Evolutionary conservation across 2,113 vertebrate species (phyloP).

Genomic region (Columbina picui): DNA sequence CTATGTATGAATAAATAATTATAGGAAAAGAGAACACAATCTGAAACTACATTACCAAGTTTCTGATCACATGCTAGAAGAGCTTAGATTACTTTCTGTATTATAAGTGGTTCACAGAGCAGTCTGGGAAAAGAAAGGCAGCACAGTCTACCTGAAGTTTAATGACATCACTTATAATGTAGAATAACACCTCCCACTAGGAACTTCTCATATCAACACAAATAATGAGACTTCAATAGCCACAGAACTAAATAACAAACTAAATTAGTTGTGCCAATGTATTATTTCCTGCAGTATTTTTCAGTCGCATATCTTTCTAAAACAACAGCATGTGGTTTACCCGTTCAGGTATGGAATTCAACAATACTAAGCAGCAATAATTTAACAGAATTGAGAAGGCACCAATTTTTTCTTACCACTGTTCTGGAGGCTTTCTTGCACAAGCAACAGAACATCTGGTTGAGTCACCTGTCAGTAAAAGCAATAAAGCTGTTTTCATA

Average conservation of each 20-base stretch:
- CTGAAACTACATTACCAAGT: neutral
- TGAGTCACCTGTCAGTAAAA: constrained; percentile 88
- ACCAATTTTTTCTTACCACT: constrained; percentile 84
- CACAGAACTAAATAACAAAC: neutral
- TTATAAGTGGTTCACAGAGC: neutral
- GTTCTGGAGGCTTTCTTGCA: constrained; percentile 88
- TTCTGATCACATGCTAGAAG: neutral
- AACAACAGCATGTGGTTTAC: neutral
- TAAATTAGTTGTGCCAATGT: neutral
- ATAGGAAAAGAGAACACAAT: neutral
- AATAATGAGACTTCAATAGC: neutral
- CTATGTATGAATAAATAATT: neutral
- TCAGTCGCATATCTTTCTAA: neutral
- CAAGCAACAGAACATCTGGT: constrained; percentile 91
- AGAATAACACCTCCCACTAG: neutral
- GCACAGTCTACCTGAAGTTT: neutral
- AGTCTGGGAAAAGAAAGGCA: neutral
- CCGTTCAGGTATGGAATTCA: neutral
- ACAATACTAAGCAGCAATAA: neutral
- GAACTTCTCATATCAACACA: neutral
- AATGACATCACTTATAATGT: neutral
- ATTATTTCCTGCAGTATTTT: neutral
- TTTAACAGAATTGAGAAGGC: neutral
- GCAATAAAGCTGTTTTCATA: neutral
- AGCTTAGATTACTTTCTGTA: neutral